phyloP scores from a whole-genome alignment of 2,113 vertebrate genomes.

The Glaucomys volans region DNA sequence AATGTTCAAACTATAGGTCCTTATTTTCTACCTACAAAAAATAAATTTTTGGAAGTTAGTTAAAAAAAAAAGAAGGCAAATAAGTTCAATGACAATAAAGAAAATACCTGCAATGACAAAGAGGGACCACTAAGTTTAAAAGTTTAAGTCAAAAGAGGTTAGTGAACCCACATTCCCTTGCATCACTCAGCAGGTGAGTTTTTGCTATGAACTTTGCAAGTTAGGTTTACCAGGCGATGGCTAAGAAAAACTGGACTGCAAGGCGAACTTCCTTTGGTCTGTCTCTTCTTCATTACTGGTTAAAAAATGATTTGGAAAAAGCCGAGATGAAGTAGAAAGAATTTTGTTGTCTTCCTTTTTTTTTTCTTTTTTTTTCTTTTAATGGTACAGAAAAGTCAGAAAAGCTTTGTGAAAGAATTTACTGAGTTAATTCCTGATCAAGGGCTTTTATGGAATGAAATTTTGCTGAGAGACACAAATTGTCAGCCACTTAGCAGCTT shows the following conservation, averaged over 20 bases:
- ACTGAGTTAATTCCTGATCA: conserved; percentile 31
- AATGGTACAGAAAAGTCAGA: not conserved
- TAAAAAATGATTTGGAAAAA: not conserved
- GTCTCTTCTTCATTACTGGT: not conserved
- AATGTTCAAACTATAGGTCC: not conserved
- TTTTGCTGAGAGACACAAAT: not conserved
- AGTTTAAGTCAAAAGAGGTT: not conserved
- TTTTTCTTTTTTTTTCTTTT: not conserved
- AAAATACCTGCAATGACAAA: not conserved
- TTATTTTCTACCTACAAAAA: not conserved
- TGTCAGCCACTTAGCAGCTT: not conserved
- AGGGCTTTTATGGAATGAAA: not conserved
- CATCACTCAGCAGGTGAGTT: not conserved
- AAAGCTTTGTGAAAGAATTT: not conserved
- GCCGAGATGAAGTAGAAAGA: not conserved
- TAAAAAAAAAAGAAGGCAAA: not conserved
- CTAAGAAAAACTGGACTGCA: not conserved
- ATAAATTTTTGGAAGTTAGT: not conserved
- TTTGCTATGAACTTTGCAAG: not conserved
- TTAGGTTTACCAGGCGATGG: not conserved
- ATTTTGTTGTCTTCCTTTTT: not conserved
- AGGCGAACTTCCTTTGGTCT: not conserved
- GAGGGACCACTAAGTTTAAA: not conserved
- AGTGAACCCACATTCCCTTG: not conserved
- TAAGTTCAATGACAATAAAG: not conserved